Conservation (phyloP, 2,113 vertebrate genomes). For the Muscicapa adusta region DNA sequence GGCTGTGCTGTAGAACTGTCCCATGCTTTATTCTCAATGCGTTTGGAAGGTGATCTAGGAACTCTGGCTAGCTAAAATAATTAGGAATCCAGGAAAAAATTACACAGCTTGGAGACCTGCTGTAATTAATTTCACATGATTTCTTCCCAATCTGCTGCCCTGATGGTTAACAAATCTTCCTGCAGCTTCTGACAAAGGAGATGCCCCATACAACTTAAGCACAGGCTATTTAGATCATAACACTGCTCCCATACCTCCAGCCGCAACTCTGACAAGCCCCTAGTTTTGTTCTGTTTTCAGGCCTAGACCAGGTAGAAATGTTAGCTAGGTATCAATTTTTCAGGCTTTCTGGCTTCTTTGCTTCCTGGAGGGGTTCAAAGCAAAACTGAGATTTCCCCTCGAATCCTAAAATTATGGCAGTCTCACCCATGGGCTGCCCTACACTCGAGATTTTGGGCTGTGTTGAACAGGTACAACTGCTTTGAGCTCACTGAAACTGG, state of each 20-base stretch:
- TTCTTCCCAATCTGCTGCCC: background rate
- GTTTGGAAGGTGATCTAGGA: background rate
- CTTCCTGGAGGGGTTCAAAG: background rate
- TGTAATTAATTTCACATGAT: background rate
- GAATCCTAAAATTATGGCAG: rapidly evolving
- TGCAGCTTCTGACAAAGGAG: background rate
- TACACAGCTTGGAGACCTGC: background rate
- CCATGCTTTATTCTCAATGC: rapidly evolving
- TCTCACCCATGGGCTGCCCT: background rate
- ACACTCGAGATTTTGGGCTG: rapidly evolving
- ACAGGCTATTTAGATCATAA: background rate
- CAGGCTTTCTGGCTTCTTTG: background rate
- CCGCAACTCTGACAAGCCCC: background rate
- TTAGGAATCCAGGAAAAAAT: background rate
- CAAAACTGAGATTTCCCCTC: background rate
- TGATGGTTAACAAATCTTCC: background rate
- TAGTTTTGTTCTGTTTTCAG: background rate
- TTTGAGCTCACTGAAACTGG: background rate
- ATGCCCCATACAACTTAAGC: background rate
- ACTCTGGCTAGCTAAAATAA: background rate
- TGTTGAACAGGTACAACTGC: background rate
- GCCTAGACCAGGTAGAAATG: background rate
- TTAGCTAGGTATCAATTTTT: background rate
- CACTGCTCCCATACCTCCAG: background rate
- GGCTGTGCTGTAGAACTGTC: background rate